Evolutionary conservation across 2,797 vertebrate genomes (phyloP), one percentile per base, ranked within the genome.

Genomic region (Channa striata): DNA sequence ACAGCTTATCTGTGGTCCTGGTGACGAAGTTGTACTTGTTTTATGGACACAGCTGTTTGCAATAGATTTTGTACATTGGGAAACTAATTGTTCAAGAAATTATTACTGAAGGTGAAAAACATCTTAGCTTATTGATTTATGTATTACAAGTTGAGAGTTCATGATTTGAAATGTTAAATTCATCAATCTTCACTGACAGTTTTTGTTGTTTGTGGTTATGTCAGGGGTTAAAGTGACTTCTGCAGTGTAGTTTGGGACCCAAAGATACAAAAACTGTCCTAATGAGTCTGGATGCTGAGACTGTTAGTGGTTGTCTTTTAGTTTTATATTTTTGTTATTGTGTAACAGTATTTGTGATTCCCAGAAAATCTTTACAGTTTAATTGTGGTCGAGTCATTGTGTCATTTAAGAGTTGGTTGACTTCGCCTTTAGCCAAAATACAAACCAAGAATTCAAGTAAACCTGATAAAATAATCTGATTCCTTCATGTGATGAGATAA

Each of bases 41-140:
- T 93, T 95, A 95, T 94, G 93, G 93, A 93, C 90, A 89, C 92
- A 92, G 93, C 91, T 61, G 69, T 62, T 60, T 72, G 74, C 68
- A 63, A 59, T 34, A 61, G 72, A 64, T 79, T 82, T 80, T 69
- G 42, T 81, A 66, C 6, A 2, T 20, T 9, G 23, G 52, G 64
- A 44, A 46, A 44, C 53, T 6, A 33, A 33, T 10, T 30, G 43
- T 12, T 40, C 39, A 40, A 8, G 5, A 10, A 19, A 37, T 14
- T 42, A 49, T 25, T 36, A 19, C 60, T 37, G 11, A 39, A 60
- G 39, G 17, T 12, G 17, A 58, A 63, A 58, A 39, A 3, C 5
- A 30, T 10, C 37, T 30, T 16, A 4, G 11, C 51, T 14, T 46
- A 25, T 48, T 40, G 70, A 69, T 40, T n/a, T 13, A 5, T 40